Conservation (phyloP, 1,140 invertebrate species). For the Macrocentrus cingulum region DNA sequence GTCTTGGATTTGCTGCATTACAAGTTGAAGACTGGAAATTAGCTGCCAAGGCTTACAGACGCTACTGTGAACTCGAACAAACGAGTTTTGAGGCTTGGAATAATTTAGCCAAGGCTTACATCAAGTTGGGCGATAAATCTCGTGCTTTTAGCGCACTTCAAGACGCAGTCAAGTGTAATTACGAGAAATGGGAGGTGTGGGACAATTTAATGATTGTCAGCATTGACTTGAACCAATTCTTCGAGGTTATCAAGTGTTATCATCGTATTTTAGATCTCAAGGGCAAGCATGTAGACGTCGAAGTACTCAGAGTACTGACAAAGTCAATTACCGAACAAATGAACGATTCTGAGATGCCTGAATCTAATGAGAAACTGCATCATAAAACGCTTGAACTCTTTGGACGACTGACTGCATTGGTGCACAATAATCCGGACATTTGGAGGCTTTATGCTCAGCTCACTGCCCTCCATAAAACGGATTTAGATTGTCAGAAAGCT, state of each 20-base stretch:
- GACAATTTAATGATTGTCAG: constrained; percentile 89
- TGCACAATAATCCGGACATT: constrained; percentile 69
- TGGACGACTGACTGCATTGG: constrained; percentile 73
- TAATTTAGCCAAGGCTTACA: constrained; percentile 91
- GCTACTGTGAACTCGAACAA: constrained; percentile 83
- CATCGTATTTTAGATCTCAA: constrained; percentile 84
- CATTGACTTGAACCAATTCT: constrained; percentile 73
- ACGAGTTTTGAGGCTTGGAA: constrained; percentile 96
- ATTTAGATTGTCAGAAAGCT: constrained; percentile 59
- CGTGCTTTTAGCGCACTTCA: constrained; percentile 81
- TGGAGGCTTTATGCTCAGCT: constrained; percentile 81
- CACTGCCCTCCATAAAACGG: constrained; percentile 55
- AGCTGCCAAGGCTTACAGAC: constrained; percentile 81
- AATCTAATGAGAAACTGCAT: constrained; percentile 59
- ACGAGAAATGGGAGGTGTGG: constrained; percentile 96
- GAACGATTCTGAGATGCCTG: constrained; percentile 62
- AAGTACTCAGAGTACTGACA: constrained; percentile 76
- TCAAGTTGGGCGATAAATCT: constrained; percentile 82
- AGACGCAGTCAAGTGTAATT: constrained; percentile 92
- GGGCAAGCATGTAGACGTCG: constrained; percentile 75
- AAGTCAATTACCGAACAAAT: constrained; percentile 70
- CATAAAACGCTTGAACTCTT: constrained; percentile 75
- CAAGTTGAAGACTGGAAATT: constrained; percentile 78
- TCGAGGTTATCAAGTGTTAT: constrained; percentile 77
- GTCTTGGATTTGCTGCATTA: constrained; percentile 83